Conservation (phyloP, 1,140 invertebrate genomes). For the Trichogramma pretiosum region DNA sequence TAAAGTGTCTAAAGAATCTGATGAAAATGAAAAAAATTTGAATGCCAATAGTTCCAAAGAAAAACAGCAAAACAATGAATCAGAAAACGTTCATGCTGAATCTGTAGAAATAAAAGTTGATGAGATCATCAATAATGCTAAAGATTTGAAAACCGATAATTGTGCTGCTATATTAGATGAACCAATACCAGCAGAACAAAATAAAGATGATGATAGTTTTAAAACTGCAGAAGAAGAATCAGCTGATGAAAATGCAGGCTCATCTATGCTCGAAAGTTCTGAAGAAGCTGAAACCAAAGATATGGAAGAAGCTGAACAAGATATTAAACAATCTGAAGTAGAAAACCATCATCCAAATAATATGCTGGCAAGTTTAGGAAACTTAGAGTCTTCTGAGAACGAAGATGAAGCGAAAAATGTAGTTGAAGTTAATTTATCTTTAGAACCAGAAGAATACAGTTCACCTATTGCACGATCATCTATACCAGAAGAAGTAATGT, state of each 20-base stretch:
- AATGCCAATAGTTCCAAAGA: background rate
- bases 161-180: no score
- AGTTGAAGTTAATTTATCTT: background rate
- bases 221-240: background rate
- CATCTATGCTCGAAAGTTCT: background rate
- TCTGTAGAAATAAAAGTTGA: background rate
- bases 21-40: background rate
- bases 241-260: slow-evolving; percentile 1
- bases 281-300: background rate
- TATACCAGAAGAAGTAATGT: background rate
- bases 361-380: background rate
- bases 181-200: background rate
- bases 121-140: no score
- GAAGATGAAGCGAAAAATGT: background rate
- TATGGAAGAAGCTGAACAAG: background rate
- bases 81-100: background rate
- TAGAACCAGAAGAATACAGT: background rate
- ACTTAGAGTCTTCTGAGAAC: no score
- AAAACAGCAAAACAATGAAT: background rate
- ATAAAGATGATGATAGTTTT: background rate
- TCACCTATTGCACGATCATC: background rate
- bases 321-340: background rate
- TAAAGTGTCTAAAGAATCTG: background rate
- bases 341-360: background rate
- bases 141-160: no score